Evolutionary conservation across 2,113 vertebrate species (phyloP).

Genomic region (Muntiacus muntjak): DNA sequence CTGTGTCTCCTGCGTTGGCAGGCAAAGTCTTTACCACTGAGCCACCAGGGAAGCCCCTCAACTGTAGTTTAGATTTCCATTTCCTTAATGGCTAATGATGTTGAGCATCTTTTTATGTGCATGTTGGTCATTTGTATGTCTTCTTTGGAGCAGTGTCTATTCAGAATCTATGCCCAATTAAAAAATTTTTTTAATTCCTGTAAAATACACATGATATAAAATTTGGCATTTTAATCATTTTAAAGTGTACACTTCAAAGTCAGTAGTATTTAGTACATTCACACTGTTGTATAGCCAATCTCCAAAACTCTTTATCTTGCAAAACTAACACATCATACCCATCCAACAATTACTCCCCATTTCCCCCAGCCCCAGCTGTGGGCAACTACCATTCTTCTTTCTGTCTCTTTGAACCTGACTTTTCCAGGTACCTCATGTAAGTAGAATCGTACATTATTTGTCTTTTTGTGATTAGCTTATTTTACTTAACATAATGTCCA

Average conservation of each 20-base stretch:
- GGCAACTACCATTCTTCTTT: not conserved
- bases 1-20: not conserved
- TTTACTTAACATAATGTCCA: not conserved
- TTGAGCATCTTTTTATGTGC: not conserved
- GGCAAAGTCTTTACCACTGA: not conserved
- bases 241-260: not conserved
- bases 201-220: not conserved
- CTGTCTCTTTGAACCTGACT: not conserved
- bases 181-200: not conserved
- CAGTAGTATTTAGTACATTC: not conserved
- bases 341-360: not conserved
- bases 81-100: not conserved
- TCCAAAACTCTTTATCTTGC: not conserved
- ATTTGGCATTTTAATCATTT: not conserved
- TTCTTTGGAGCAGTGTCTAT: not conserved
- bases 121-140: not conserved
- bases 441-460: not conserved
- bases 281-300: not conserved
- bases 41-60: not conserved
- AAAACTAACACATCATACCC: not conserved
- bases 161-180: not conserved
- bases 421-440: not conserved
- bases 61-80: not conserved
- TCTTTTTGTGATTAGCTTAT: not conserved
- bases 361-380: not conserved